Conservation (phyloP, 1,140 invertebrate species). For the Meloidogyne hapla region DNA sequence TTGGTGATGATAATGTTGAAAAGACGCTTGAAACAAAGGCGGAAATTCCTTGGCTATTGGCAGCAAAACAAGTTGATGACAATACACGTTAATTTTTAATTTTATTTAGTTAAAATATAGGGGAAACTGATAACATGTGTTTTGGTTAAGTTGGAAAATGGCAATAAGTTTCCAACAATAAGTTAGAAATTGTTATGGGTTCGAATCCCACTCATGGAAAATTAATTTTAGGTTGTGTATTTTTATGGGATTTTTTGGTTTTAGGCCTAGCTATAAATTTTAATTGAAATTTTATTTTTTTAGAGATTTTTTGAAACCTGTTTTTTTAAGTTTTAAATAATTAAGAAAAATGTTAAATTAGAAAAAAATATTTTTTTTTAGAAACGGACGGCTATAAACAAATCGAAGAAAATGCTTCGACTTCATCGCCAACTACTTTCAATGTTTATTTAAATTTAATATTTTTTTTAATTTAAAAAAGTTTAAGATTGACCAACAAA, state of each 20-base stretch:
- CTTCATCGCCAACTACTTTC: background rate
- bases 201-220: no score
- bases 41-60: conserved; percentile 50
- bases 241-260: no score
- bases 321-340: no score
- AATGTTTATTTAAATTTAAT: conserved; percentile 3
- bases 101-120: background rate
- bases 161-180: no score
- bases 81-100: background rate
- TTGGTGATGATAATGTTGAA: conserved; percentile 36
- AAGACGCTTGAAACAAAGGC: conserved; percentile 34
- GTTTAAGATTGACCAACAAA: conserved; percentile 4
- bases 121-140: no score
- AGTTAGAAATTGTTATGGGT: no score
- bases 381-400: background rate
- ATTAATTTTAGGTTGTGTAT: no score
- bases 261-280: no score
- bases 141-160: no score
- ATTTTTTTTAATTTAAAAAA: conserved; percentile 28
- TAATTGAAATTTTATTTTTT: no score
- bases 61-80: conserved; percentile 12
- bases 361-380: background rate
- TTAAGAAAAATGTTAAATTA: no score
- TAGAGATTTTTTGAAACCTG: no score
- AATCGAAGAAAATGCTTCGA: background rate